phyloP scores from a whole-genome alignment of 2,888 invertebrate genomes.

The Tridacna crocea region DNA sequence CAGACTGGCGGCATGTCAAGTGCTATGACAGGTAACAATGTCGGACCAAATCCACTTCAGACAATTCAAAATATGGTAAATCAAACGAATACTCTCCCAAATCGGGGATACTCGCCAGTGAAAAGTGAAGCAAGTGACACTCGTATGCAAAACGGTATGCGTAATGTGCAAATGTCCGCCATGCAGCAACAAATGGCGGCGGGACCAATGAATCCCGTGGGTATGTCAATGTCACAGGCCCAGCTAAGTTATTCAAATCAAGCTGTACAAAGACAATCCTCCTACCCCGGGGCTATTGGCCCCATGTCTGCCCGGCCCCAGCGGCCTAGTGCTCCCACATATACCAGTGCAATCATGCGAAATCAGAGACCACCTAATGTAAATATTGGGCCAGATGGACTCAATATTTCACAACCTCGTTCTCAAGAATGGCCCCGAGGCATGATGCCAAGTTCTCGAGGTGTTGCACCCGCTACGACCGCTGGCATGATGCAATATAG shows the following conservation, averaged over 20 bases:
- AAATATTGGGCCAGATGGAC: conserved; percentile 86
- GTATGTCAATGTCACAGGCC: conserved; percentile 57
- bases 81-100: conserved; percentile 84
- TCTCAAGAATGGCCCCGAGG: conserved; percentile 85
- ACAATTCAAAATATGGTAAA: conserved; percentile 85
- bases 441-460: conserved; percentile 23
- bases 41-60: conserved; percentile 79
- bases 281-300: conserved; percentile 66
- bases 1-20: conserved; percentile 65
- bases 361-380: conserved; percentile 87
- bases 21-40: conserved; percentile 51
- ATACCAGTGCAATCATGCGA: conserved; percentile 82
- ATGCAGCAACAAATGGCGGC: conserved; percentile 65
- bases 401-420: conserved; percentile 85
- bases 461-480: conserved; percentile 54
- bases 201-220: conserved; percentile 30
- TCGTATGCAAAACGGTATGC: conserved; percentile 70
- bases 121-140: conserved; percentile 72
- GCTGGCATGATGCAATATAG: conserved; percentile 84
- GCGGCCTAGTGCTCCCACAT: conserved; percentile 68
- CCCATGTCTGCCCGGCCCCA: conserved; percentile 57
- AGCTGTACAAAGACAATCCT: conserved; percentile 69
- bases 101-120: conserved; percentile 71
- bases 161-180: conserved; percentile 74
- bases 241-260: conserved; percentile 62